Evolutionary conservation across 2,888 invertebrate genomes (phyloP).

Genomic region (Caenorhabditis sp.): DNA sequence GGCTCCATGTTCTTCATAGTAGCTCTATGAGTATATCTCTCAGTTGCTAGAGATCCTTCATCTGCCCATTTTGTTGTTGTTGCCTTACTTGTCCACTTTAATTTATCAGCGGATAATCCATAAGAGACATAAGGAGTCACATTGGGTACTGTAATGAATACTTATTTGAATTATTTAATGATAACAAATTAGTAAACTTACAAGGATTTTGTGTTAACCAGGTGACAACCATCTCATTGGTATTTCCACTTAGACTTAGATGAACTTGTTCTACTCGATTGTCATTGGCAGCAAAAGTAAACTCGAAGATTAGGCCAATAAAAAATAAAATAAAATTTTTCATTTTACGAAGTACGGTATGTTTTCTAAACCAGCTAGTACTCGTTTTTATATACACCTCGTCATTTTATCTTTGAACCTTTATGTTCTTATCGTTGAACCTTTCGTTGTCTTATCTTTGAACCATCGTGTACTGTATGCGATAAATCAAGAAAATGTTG

Average conservation of each 20-base stretch:
- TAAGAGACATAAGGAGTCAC: slow-evolving; percentile 33
- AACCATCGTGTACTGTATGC: too few species aligned
- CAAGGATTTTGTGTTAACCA: slow-evolving; percentile 45
- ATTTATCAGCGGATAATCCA: slow-evolving; percentile 16
- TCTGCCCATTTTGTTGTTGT: slow-evolving; percentile 35
- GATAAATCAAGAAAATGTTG: too few species aligned
- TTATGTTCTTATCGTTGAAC: too few species aligned
- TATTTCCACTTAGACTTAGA: slow-evolving; percentile 35
- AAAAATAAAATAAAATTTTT: too few species aligned
- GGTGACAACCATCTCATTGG: slow-evolving; percentile 46
- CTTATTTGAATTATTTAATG: neutral
- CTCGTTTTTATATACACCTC: too few species aligned
- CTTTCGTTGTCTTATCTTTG: too few species aligned
- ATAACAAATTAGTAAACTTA: slow-evolving; percentile 10
- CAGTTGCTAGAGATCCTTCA: slow-evolving; percentile 17
- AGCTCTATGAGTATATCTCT: slow-evolving; percentile 30
- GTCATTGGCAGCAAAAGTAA: neutral
- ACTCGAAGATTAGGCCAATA: too few species aligned
- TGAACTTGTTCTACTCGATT: slow-evolving; percentile 41
- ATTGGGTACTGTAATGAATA: slow-evolving; percentile 18
- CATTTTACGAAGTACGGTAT: too few species aligned
- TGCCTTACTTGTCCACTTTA: slow-evolving; percentile 30
- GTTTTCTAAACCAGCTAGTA: too few species aligned
- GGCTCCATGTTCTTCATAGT: slow-evolving; percentile 34
- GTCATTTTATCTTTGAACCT: too few species aligned